These are phyloP conservation scores for Geodia barretti DNA, from an alignment of 37 sponge, comb jelly and placozoan genomes.

Conservation along the genomic window DNA sequence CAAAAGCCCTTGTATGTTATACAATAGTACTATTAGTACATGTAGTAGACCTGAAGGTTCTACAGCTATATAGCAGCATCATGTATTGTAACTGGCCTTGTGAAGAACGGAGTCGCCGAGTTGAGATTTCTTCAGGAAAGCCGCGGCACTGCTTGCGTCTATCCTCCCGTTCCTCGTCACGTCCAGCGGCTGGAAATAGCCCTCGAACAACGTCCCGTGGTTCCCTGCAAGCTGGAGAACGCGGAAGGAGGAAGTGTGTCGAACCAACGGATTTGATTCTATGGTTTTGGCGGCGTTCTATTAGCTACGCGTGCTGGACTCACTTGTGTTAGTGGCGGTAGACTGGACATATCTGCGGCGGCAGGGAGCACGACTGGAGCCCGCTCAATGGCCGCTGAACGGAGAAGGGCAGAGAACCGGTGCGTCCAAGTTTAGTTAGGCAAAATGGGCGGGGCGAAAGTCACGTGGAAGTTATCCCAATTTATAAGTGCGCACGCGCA, in stretches of 20 bases:
- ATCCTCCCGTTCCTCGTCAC: constrained; percentile 48
- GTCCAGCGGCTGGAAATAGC: constrained; percentile 68
- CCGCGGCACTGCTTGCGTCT: constrained; percentile 57
- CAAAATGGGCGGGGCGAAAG: no score
- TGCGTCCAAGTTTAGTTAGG: no score
- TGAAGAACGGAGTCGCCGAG: constrained; percentile 71
- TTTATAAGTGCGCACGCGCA: no score
- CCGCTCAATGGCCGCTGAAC: background rate
- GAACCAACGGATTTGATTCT: background rate
- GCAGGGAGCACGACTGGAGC: background rate
- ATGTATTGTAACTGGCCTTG: constrained; percentile 66
- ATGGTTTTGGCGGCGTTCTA: background rate
- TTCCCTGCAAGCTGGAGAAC: constrained; percentile 72
- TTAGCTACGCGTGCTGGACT: background rate
- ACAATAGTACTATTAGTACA: no score
- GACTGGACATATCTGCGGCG: constrained; percentile 11
- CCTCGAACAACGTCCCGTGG: constrained; percentile 58
- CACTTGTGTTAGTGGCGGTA: constrained; percentile 47
- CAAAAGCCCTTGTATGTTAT: no score
- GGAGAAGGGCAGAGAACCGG: background rate
- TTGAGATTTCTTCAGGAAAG: constrained; percentile 73
- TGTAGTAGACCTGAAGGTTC: no score
- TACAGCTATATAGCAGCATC: background rate
- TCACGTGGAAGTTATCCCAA: no score
- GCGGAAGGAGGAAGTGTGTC: no score